Evolutionary conservation across 2,888 invertebrate species (phyloP).

Genomic region (Molorchus minor): DNA sequence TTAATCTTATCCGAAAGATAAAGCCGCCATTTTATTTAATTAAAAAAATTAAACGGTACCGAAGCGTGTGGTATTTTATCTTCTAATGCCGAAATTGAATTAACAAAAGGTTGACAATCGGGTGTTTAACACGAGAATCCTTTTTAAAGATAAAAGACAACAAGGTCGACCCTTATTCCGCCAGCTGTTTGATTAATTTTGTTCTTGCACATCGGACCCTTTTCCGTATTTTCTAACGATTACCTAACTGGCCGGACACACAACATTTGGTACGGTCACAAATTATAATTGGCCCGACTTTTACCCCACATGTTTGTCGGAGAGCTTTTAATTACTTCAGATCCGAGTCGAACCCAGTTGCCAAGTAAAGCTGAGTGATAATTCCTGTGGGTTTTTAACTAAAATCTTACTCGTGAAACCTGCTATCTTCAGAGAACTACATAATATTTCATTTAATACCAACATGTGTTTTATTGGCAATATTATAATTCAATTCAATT

Average conservation of each 20-base stretch:
- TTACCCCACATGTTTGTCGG: neutral
- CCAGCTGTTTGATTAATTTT: conserved; percentile 29
- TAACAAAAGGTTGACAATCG: conserved; percentile 43
- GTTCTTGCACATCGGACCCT: neutral
- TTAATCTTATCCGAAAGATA: conserved; percentile 24
- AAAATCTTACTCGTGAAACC: too few species aligned
- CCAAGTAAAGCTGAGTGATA: too few species aligned
- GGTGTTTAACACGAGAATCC: conserved; percentile 42
- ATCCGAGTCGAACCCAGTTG: too few species aligned
- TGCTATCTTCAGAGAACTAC: too few species aligned
- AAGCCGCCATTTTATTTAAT: conserved; percentile 34
- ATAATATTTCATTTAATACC: too few species aligned
- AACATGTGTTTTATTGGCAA: too few species aligned
- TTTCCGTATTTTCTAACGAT: conserved; percentile 10
- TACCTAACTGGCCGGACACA: conserved; percentile 3
- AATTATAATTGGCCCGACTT: neutral
- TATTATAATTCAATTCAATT: too few species aligned
- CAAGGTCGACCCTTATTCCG: conserved; percentile 22
- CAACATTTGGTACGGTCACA: conserved; percentile 3
- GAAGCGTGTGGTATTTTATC: conserved; percentile 34
- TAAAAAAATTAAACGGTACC: conserved; percentile 35
- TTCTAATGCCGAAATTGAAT: conserved; percentile 38
- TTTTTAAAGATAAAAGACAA: conserved; percentile 40
- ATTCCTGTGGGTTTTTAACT: too few species aligned
- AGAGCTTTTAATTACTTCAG: too few species aligned